Base-by-base conservation (phyloP, 2,113 vertebrate genomes). In the Thymallus thymallus region DNA sequence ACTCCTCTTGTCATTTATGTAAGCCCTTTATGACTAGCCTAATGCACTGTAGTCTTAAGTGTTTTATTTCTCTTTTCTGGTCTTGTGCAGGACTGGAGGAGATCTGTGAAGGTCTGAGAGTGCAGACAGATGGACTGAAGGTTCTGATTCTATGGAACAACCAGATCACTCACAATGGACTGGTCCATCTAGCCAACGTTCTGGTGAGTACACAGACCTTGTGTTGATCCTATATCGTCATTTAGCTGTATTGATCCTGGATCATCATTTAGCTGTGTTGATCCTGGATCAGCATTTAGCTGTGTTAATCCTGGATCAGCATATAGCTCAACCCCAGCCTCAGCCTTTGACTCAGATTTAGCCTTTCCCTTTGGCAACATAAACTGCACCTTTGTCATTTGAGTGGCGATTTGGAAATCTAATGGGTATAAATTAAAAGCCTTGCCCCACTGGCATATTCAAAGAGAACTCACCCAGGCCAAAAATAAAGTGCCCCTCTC, bases 401-500 rank as follows among this genome's bases (percentile, higher is more conserved):
- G 86, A 91, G 85, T 77, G 88, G 90, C 83, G 80, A 90, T 83
- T 88, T 84, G 78, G 76, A 77, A 92, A 89, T 91, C 89, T 91
- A 91, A 90, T 85, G 88, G 87, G 85, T 90, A 81, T 84, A 93
- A 91, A 93, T 91, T 91, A 93, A 91, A 84, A 86, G 84, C 76
- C 83, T 82, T 84, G 90, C 91, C 94, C 89, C 84, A 45, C 70
- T 72, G 69, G 81, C 76, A 79, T 65, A 78, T 81, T 85, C 88
- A 82, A 87, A 66, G 20, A 85, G 91, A 91, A 88, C 88, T 90
- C 86, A 82, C 87, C 88, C 90, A 94, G 94, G 94, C 80, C 91
- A 92, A 93, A 95, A 95, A 95, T 95, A 95, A 95, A 94, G 94
- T 14, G 29, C 32, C 32, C 9, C 65, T n/a, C 12, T 32, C 24